Evolutionary conservation across 2,797 vertebrate genomes (phyloP), one percentile per base, ranked within the genome.

Genomic region (Parotocinclus haroldoi): DNA sequence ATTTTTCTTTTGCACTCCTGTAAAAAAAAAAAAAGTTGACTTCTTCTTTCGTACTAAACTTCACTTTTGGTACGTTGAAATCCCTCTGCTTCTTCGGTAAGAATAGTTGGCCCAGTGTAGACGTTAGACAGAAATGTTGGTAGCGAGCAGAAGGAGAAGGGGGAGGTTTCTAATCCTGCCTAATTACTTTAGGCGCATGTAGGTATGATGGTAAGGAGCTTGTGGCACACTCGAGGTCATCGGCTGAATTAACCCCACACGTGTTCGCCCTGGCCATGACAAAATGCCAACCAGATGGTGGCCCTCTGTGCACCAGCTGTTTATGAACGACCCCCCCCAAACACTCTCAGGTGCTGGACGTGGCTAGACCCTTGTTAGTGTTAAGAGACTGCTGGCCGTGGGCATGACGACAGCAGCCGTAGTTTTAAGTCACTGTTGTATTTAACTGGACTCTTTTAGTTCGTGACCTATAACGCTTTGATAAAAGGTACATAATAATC

Each of bases 141-240:
- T 42, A 38, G 55, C 9, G 10, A 61, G 14, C 39, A 58, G 63
- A 73, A 66, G 67, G 67, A 58, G 36, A 54, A 52, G 63, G 59
- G 57, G 69, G 71, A 62, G 58, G 49, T 63, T 40, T 44, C 46
- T 78, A 72, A 77, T 76, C 74, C 69, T 42, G 51, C 57, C 66
- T 94, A 93, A 94, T 90, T 91, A 90, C 91, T 87, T 89, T 89
- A 89, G 86, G 81, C 80, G 88, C 87, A 89, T 90, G 90, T 87
- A 88, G 87, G 89, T 89, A 84, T 81, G 72, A 87, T 75, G 83
- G 58, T 94, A 94, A 94, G 91, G 90, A 91, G 93, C 94, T 94
- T 93, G 90, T 79, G 79, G 85, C 90, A 83, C 88, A 93, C 90
- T 87, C 90, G 89, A 89, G 92, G 92, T 89, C 89, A 89, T 89